A percentile compares a stretch with the other conserved stretches of the same genome.
phyloP scores from a whole-genome alignment of 2,113 vertebrate genomes.

The Corythoichthys intestinalis region DNA sequence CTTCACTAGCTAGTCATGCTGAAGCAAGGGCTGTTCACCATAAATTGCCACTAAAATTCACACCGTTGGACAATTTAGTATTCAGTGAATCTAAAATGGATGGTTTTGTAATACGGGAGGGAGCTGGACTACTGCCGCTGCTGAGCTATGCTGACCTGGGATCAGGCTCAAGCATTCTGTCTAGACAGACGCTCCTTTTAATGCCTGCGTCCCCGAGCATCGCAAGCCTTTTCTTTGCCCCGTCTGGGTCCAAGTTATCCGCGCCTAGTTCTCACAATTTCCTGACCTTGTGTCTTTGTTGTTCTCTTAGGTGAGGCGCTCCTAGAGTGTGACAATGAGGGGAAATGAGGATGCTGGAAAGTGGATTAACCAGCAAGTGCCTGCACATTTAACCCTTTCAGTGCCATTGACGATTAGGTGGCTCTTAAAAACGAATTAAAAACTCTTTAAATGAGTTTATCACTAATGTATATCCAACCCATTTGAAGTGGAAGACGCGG shows the following conservation, averaged over 20 bases:
- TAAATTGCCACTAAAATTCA: too few species aligned
- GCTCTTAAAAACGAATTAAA: too few species aligned
- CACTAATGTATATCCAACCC: too few species aligned
- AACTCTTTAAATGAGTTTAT: too few species aligned
- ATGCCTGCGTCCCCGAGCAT: constrained; percentile 17
- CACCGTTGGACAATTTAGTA: too few species aligned
- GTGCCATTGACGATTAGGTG: too few species aligned
- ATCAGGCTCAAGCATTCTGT: constrained; percentile 55
- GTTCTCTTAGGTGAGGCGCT: constrained; percentile 23
- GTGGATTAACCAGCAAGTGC: constrained; percentile 35
- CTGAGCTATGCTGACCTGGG: constrained; percentile 37
- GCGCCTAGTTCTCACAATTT: constrained; percentile 20
- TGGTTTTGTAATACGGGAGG: too few species aligned
- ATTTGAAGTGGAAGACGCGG: too few species aligned
- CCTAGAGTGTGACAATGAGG: constrained; percentile 11
- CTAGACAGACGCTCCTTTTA: constrained; percentile 51
- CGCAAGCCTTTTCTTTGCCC: constrained; percentile 9
- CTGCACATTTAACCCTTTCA: constrained; percentile 12
- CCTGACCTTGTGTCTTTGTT: constrained; percentile 23
- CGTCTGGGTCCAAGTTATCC: constrained; percentile 4
- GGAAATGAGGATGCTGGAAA: constrained; percentile 24
- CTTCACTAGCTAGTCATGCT: too few species aligned
- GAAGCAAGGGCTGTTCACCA: too few species aligned
- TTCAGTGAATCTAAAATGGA: too few species aligned
- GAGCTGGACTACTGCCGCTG: constrained; percentile 18